Evolutionary conservation across 2,888 invertebrate genomes (phyloP).

Genomic region (Oscheius onirici): DNA sequence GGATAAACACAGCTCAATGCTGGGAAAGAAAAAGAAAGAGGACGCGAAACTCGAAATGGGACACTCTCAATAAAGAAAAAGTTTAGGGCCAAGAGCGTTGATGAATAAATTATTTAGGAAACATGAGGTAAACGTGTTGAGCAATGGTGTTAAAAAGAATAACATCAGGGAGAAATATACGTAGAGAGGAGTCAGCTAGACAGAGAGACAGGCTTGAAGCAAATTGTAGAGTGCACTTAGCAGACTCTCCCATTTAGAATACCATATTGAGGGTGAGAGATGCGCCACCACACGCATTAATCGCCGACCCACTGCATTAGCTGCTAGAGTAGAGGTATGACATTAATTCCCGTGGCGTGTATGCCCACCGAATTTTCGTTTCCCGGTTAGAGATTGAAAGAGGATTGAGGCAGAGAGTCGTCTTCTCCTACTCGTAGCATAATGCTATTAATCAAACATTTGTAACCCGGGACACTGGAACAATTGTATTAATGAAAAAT

Average conservation of each 20-base stretch:
- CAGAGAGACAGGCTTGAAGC: neutral
- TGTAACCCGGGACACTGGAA: neutral
- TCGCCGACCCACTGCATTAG: no score
- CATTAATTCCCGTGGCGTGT: no score
- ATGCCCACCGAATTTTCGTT: no score
- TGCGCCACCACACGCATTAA: neutral
- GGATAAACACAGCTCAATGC: constrained; percentile 18
- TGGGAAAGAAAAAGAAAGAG: constrained; percentile 8
- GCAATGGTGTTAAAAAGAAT: no score
- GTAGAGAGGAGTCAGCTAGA: no score
- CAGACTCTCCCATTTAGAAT: constrained; percentile 13
- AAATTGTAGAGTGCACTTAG: constrained; percentile 23
- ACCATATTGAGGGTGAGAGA: constrained; percentile 9
- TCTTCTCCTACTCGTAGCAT: no score
- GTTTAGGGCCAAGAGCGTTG: neutral
- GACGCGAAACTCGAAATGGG: constrained; percentile 9
- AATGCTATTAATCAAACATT: no score
- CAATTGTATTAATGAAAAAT: constrained; percentile 12
- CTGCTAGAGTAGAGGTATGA: no score
- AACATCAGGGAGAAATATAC: no score
- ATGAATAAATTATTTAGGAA: constrained; percentile 19
- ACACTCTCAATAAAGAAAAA: neutral
- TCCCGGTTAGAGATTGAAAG: no score
- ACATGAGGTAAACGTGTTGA: constrained; percentile 11
- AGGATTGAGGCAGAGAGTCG: no score